Evolutionary conservation across 2,113 vertebrate species (phyloP), one percentile per base, ranked within the genome.

Genomic region (Neopipo cinnamomea): DNA sequence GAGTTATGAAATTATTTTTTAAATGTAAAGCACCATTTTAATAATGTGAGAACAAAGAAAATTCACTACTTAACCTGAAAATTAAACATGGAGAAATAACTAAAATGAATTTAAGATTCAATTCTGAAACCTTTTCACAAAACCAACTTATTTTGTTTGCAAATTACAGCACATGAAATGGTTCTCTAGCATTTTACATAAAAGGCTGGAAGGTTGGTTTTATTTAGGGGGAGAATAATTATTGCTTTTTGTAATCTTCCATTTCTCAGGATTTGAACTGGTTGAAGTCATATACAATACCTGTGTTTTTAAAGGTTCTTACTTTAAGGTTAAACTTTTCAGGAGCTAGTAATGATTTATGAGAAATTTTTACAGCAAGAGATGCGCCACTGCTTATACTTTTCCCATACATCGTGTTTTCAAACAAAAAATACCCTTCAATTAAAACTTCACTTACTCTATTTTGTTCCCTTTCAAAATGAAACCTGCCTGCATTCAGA

Each of bases 71-170:
- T 52, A 71, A 42, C 44, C 68, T 86, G 47, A 59, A 92, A 91
- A 78, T 81, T 23, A 83, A 83, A 88, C 31, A 68, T 12, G 68
- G n/a, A 39, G 39, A 85, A 96, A 89, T 68, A 53, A 88, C 37
- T 59, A 65, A 88, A 90, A 83, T 15, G 55, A 93, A 85, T 90
- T 85, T 63, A 72, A 82, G 39, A 86, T 58, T 93, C 28, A 77
- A 62, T 44, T 65, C 49, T 88, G 72, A 94, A 95, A 79, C 24
- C 76, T 91, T 96, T 81, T 92, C 91, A 85, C 46, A 93, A 97
- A 96, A 80, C 42, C n/a, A 91, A 46, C 77, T 94, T 88, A 41
- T 61, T 96, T 97, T 84, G 37, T 58, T 94, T 92, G 39, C 52
- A 86, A 67, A 67, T 86, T 72, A 37, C 49, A 85, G 56, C 35